Evolutionary conservation across 2,113 vertebrate genomes (phyloP), one percentile per base, ranked within the genome.

Genomic region (Numida meleagris): DNA sequence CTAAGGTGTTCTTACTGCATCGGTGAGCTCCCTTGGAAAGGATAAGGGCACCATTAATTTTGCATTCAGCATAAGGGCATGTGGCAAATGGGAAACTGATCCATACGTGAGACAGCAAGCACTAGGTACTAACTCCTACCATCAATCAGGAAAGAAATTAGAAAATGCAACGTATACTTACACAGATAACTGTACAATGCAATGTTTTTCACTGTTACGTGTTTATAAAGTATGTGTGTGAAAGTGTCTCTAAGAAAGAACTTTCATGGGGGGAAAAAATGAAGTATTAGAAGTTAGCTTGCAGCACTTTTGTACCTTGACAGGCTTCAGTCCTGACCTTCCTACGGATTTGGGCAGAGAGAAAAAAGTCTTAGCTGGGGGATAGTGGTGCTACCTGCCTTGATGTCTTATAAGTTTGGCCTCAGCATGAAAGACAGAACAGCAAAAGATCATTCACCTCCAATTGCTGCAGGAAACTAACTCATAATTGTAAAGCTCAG

Each of bases 1-100:
- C 73, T 94, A 43, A 93, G 74, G 80, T 81, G 53, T 88, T 94
- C 51, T 84, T 89, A 57, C 38, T 88, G 88, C 70, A 14, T 36
- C 73, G 83, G 8, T 94, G 83, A 38, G 42, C 70, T 90, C 40
- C 80, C 4, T 5, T 72, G 77, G 65, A 92, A 92, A 65, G 58
- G 29, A 40, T 75, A 75, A 88, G 53, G 73, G 50, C 34, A 45
- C 20, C 76, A 20, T 75, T 84, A 81, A 62, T 50, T 24, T 67
- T 88, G 42, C n/a, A 68, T 93, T 81, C 65, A n/a, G 34, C 88
- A 25, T 75, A n/a, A 81, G 81, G 63, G 59, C 34, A 34, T 83
- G 15, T 85, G 81, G 50, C 31, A 70, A 74, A 81, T 51, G 38
- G n/a, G 58, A 88, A 77, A 81, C 48, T 57, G 71, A 29, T 90